Base-by-base conservation (phyloP, 2,888 invertebrate genomes). In the Erebia epiphron region DNA sequence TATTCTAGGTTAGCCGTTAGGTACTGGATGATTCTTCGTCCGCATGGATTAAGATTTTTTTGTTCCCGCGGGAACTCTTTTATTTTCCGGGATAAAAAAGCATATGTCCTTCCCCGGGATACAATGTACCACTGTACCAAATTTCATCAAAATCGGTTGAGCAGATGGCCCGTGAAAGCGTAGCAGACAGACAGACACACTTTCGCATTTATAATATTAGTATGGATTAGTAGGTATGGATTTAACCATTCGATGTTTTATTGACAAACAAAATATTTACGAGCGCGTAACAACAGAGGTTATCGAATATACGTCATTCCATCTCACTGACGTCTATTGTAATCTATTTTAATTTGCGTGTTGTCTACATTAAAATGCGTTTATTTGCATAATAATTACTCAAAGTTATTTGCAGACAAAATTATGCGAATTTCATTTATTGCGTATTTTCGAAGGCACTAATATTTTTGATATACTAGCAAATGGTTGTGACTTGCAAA, bases 231-330 rank as follows among this genome's bases (percentile, higher is more conserved):
- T n/a, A n/a, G n/a, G n/a, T n/a, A n/a, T n/a, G 21, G 21, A 21
- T 21, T 21, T 18, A 57, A 58, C 14, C 26, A 35, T 49, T 16
- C 26, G 66, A 35, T 67, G 70, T 57, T 61, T 66, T 64, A 70
- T 62, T 74, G 70, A 72, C 74, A 72, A 57, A 66, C 67, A 58
- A 74, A 67, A 70, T 72, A 66, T 72, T 74, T 70, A 68, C 54
- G 49, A 41, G 56, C 62, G 35, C 62, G 64, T 66, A 70, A 68
- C 66, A 67, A 72, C 68, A 58, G 54, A 72, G 74, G 74, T 74
- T 74, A 74, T 72, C 74, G 50, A 54, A 70, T 54, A 67, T 66
- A 74, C 74, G 74, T 74, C 74, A 74, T 52, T 43, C n/a, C 43
- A 52, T 46, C 57, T 14, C 66, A 62, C 43, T 73, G 72, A 74